phyloP scores from a whole-genome alignment of 2,888 invertebrate species.

The Nemotelus nigrinus region DNA sequence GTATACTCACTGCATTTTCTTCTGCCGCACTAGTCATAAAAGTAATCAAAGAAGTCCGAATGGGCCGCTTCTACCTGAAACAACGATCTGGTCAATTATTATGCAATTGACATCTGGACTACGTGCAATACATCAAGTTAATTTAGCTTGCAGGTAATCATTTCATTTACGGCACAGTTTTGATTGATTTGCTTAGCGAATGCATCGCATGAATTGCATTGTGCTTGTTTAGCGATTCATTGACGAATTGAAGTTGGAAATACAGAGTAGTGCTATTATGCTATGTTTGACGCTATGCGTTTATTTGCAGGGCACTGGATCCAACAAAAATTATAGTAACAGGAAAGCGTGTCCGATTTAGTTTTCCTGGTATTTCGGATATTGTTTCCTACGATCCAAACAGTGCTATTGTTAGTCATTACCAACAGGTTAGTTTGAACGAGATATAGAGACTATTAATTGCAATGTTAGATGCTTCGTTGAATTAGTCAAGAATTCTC shows the following conservation, averaged over 20 bases:
- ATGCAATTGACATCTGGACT: conserved; percentile 95
- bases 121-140: conserved; percentile 84
- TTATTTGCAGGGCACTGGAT: conserved; percentile 77
- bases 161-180: not conserved
- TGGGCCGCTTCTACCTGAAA: conserved; percentile 84
- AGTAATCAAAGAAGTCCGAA: conserved; percentile 69
- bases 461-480: conserved; percentile 20
- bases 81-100: conserved; percentile 93
- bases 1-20: conserved; percentile 10
- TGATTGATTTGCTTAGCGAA: not conserved
- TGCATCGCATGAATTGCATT: conserved; percentile 21
- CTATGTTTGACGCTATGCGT: conserved; percentile 30
- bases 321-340: conserved; percentile 90
- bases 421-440: conserved; percentile 67
- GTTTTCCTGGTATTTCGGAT: conserved; percentile 83
- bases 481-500: not conserved
- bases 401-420: conserved; percentile 75
- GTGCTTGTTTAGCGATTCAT: conserved; percentile 15
- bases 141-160: conserved; percentile 71
- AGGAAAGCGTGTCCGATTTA: conserved; percentile 81
- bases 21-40: conserved; percentile 60
- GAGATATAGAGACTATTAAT: not conserved
- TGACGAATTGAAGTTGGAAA: not conserved
- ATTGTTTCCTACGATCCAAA: conserved; percentile 80
- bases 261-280: not conserved